These are phyloP conservation scores for Brachypodius melanocephalos DNA, from an alignment of 2,113 vertebrate species.

Conservation along the genomic window DNA sequence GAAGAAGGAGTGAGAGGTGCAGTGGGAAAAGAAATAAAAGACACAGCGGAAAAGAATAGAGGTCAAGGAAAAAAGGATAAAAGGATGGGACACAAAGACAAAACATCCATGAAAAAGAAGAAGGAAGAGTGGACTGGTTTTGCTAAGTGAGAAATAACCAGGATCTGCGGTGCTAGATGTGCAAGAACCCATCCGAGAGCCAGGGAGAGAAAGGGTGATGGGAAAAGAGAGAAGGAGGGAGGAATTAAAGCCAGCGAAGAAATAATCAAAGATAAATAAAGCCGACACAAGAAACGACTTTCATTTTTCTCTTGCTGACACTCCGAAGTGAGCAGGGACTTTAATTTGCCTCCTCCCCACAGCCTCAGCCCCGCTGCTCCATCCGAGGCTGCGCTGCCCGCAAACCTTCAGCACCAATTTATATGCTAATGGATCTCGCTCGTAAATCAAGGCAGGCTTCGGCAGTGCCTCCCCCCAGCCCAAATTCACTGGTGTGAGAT, in stretches of 20 bases:
- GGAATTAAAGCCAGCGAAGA: neutral
- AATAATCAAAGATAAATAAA: slow-evolving; percentile 47
- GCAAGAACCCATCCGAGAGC: neutral
- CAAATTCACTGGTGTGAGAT: neutral
- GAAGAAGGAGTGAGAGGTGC: neutral
- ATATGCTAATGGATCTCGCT: slow-evolving; percentile 53
- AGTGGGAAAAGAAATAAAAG: neutral
- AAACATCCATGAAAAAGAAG: neutral
- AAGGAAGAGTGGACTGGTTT: neutral
- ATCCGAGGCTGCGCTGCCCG: neutral
- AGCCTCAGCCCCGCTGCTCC: neutral
- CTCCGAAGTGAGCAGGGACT: neutral
- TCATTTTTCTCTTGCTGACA: slow-evolving; percentile 27
- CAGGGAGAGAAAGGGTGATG: neutral
- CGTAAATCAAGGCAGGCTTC: slow-evolving; percentile 47
- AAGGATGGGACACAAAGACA: neutral
- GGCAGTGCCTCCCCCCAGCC: neutral
- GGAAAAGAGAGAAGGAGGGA: neutral
- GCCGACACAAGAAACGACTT: neutral
- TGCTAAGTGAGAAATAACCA: neutral
- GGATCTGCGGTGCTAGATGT: neutral
- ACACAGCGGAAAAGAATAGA: neutral
- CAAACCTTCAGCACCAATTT: slow-evolving; percentile 51
- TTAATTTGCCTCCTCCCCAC: slow-evolving; percentile 41
- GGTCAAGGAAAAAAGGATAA: neutral